Evolutionary conservation across 2,888 invertebrate species (phyloP).

Genomic region (Helicoverpa assulta): DNA sequence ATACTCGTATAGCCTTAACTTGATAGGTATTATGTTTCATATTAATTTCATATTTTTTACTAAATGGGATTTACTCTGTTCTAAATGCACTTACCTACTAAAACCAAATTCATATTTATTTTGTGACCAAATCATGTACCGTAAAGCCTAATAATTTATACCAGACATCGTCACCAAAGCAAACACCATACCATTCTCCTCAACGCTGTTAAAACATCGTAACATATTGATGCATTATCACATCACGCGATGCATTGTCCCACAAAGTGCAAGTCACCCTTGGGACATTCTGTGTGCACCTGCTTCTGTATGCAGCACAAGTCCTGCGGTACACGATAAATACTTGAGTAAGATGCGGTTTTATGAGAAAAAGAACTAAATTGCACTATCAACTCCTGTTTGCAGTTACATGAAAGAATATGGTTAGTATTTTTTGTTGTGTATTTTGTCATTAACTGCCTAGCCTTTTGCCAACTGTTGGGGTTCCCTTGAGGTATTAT

Average conservation of each 20-base stretch:
- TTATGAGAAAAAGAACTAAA: neutral
- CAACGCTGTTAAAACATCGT: constrained; percentile 9
- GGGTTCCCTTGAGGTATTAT: no score
- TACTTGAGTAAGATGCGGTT: constrained; percentile 25
- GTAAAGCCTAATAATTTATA: neutral
- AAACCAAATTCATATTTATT: no score
- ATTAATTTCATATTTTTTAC: no score
- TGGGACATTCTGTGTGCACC: constrained; percentile 51
- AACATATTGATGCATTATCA: constrained; percentile 35
- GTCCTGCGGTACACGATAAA: constrained; percentile 38
- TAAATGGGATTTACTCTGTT: no score
- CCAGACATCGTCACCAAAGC: neutral
- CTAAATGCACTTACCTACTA: no score
- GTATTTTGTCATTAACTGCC: no score
- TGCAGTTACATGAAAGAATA: neutral
- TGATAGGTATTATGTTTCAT: no score
- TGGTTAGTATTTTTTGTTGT: neutral
- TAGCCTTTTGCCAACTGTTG: no score
- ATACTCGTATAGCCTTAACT: no score
- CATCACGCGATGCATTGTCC: constrained; percentile 26
- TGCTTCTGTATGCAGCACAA: constrained; percentile 31
- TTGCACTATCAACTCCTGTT: neutral
- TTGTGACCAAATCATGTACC: no score
- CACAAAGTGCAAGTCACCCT: constrained; percentile 51
- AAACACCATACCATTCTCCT: constrained; percentile 2